Evolutionary conservation across 92 coral and sea anemone species (phyloP), one percentile per base, ranked within the genome.

Genomic region (Parazoanthus atlanticus): DNA sequence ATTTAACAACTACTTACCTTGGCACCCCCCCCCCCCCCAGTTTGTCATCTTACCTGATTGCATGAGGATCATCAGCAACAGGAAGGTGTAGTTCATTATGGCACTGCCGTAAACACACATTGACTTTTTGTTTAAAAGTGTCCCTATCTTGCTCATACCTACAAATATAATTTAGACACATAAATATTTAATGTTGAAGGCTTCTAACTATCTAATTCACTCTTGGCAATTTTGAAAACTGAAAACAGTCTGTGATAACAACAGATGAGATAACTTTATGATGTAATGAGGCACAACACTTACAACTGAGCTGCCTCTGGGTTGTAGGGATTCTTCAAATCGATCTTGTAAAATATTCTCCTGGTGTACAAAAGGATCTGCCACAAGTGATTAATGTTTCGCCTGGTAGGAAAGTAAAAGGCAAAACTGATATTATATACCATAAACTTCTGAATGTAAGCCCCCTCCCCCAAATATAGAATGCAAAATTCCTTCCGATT

Each of bases 321-420:
- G 79, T 97, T 97, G 21, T 90, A 81, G 7, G 99, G 96, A 79
- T 95, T 88, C 80, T 86, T 93, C 36, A 93, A 72, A 86, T 97
- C 99, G 84, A 97, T 97, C 90, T 96, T 97, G 91, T 97, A 97
- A 92, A 97, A 97, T 89, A 97, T 93, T 91, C 99, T 95, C 89
- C 95, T 91, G 67, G 96, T 94, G 83, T 95, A 97, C 73, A 97
- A 85, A 75, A 97, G 90, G 65, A 97, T 97, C 90, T 97, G 99
- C 95, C 97, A 97, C 82, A 97, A 89, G 88, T 95, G 99, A 92
- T 97, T 94, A 34, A 97, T 91, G 66, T 94, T 97, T 77, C 97
- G 93, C 91, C 99, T 97, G 86, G 21, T 89, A 86, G n/a, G 17
- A 25, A 73, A 56, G 34, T 19, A 80, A 17, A 88, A 21, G 17